These are phyloP conservation scores for Trimorus sp. DNA, from an alignment of 2,888 invertebrate genomes.

Conservation along the genomic window DNA sequence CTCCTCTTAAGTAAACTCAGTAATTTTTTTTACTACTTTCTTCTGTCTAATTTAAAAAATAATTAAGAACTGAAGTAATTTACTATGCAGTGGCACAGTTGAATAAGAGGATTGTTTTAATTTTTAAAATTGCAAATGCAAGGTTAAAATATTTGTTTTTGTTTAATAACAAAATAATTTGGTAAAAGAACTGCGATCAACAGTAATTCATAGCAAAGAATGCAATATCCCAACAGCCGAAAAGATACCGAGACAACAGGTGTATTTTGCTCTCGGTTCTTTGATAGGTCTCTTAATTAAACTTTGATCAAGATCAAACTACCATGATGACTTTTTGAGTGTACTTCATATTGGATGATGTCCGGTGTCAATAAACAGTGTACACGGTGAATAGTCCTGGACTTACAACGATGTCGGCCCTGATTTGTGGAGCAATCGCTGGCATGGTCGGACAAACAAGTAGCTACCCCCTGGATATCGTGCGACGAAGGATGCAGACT, in stretches of 20 bases:
- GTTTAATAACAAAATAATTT: too few species aligned
- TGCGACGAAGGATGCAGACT: not conserved
- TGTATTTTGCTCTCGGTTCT: constrained; percentile 72
- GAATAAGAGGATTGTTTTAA: too few species aligned
- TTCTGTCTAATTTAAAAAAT: too few species aligned
- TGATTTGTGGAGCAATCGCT: constrained; percentile 94
- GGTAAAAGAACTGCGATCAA: too few species aligned
- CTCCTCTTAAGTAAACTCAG: too few species aligned
- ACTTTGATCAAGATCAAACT: constrained; percentile 71
- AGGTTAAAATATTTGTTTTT: too few species aligned
- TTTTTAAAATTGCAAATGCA: too few species aligned
- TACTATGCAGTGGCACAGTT: too few species aligned
- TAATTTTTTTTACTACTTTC: too few species aligned
- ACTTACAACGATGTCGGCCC: constrained; percentile 84
- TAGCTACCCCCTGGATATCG: too few species aligned
- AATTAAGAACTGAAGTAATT: too few species aligned
- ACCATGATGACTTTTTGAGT: constrained; percentile 71
- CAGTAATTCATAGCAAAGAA: not conserved
- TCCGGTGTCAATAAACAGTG: constrained; percentile 73
- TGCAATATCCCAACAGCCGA: not conserved
- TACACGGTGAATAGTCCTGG: constrained; percentile 77
- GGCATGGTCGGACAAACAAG: constrained; percentile 91
- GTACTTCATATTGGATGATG: constrained; percentile 75
- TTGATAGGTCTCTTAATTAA: constrained; percentile 69
- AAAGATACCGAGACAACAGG: constrained; percentile 65